Evolutionary conservation across 2,797 vertebrate genomes (phyloP).

Genomic region (Petrocephalus schoutedeni): DNA sequence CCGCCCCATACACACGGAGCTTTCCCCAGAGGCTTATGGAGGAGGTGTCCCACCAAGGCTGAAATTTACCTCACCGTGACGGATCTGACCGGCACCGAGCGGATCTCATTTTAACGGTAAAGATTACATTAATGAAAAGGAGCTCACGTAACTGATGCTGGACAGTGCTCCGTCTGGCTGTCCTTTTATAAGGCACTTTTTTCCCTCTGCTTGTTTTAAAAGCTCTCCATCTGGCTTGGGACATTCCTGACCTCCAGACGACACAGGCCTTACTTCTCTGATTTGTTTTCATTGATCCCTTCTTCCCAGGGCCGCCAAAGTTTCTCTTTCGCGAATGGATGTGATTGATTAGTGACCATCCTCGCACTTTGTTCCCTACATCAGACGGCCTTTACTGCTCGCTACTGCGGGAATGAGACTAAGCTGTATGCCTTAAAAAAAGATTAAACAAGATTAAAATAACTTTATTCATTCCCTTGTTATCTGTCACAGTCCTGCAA

Average conservation of each 20-base stretch:
- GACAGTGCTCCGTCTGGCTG: background rate
- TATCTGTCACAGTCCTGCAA: background rate
- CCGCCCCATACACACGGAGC: background rate
- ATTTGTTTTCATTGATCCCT: constrained; percentile 9
- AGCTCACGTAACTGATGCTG: background rate
- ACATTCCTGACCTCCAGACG: background rate
- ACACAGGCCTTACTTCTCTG: background rate
- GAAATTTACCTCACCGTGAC: background rate
- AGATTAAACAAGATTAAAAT: background rate
- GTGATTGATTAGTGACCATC: constrained; percentile 5
- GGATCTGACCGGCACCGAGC: background rate
- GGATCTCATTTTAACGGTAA: background rate
- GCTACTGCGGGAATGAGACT: background rate
- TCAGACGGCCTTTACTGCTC: background rate
- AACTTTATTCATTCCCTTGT: background rate
- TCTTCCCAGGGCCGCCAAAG: background rate
- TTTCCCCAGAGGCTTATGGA: background rate
- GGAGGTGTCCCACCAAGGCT: background rate
- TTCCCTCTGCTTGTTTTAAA: background rate
- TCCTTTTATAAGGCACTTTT: background rate
- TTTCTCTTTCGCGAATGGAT: background rate
- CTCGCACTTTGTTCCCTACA: background rate
- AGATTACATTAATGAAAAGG: background rate
- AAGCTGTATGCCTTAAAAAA: background rate
- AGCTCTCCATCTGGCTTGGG: background rate